A percentile compares a stretch with the other conserved stretches of the same genome.
Conservation (phyloP, 2,113 vertebrate genomes). For the Orycteropus afer region DNA sequence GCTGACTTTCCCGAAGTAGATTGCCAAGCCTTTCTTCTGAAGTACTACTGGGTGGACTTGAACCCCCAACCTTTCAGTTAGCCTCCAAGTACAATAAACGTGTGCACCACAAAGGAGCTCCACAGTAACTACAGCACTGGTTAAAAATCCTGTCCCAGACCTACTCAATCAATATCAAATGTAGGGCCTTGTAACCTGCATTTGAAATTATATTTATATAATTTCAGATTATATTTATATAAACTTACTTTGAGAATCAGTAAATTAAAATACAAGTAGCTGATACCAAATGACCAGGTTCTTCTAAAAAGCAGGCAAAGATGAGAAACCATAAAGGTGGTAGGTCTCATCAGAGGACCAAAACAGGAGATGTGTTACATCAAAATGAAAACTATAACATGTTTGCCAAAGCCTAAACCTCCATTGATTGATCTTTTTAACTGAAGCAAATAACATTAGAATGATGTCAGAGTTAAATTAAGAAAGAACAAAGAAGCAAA, state of each 20-base stretch:
- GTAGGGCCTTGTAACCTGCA: not conserved
- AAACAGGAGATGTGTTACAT: not conserved
- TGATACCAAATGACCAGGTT: not conserved
- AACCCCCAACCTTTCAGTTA: not conserved
- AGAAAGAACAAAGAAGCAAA: conserved; percentile 35
- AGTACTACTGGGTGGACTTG: not conserved
- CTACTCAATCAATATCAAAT: not conserved
- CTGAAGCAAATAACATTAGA: not conserved
- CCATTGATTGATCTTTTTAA: not conserved
- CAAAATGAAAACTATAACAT: conserved; percentile 8
- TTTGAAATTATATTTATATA: conserved; percentile 45
- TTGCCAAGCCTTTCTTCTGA: not conserved
- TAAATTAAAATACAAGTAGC: conserved; percentile 30
- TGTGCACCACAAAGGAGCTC: not conserved
- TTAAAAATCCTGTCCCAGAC: not conserved
- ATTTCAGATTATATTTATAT: conserved; percentile 7
- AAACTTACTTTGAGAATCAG: conserved; percentile 17
- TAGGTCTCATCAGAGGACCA: not conserved
- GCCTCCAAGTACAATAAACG: not conserved
- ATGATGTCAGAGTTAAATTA: conserved; percentile 17
- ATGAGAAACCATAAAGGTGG: not conserved
- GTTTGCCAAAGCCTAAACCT: not conserved
- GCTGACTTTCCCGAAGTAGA: not conserved
- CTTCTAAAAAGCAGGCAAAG: not conserved
- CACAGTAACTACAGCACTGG: not conserved